These are phyloP conservation scores for Caradrina clavipalpis DNA, from an alignment of 2,888 invertebrate genomes.

Conservation along the genomic window DNA sequence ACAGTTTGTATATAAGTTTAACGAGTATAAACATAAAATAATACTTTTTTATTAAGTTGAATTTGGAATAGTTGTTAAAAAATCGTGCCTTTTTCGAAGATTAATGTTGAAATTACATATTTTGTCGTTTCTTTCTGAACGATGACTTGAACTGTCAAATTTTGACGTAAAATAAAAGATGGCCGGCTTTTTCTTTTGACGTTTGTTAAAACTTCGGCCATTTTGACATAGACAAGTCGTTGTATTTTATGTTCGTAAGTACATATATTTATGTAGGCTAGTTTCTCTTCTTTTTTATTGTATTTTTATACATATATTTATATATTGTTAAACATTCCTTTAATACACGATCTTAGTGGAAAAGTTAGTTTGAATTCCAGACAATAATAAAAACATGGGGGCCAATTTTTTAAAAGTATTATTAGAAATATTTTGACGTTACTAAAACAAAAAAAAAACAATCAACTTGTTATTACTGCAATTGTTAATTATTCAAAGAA, in stretches of 20 bases:
- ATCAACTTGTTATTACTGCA: slow-evolving; percentile 43
- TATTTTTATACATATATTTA: slow-evolving; percentile 41
- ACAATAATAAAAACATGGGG: slow-evolving; percentile 13
- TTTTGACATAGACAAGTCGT: not conserved
- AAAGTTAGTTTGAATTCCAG: slow-evolving; percentile 12
- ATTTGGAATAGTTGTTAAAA: slow-evolving; percentile 61
- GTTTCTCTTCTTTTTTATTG: slow-evolving; percentile 28
- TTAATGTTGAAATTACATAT: slow-evolving; percentile 45
- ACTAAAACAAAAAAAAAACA: not conserved
- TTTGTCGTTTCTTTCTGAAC: slow-evolving; percentile 47
- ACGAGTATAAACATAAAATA: slow-evolving; percentile 43
- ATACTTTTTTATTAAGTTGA: slow-evolving; percentile 28
- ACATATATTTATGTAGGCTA: slow-evolving; percentile 66
- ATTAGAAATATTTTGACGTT: slow-evolving; percentile 15
- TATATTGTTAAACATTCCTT: slow-evolving; percentile 60
- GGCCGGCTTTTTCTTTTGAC: slow-evolving; percentile 15
- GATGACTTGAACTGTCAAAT: slow-evolving; percentile 10
- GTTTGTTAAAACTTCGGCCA: not conserved
- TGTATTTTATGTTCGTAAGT: slow-evolving; percentile 41
- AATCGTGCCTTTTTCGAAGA: slow-evolving; percentile 69
- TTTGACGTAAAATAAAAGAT: slow-evolving; percentile 32
- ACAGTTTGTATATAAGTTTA: slow-evolving; percentile 49
- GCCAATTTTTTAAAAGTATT: slow-evolving; percentile 45
- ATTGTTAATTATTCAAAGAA: slow-evolving; percentile 41
- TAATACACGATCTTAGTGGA: slow-evolving; percentile 49